Base-by-base conservation (phyloP, 2,113 vertebrate genomes). In the Ptyas mucosa region DNA sequence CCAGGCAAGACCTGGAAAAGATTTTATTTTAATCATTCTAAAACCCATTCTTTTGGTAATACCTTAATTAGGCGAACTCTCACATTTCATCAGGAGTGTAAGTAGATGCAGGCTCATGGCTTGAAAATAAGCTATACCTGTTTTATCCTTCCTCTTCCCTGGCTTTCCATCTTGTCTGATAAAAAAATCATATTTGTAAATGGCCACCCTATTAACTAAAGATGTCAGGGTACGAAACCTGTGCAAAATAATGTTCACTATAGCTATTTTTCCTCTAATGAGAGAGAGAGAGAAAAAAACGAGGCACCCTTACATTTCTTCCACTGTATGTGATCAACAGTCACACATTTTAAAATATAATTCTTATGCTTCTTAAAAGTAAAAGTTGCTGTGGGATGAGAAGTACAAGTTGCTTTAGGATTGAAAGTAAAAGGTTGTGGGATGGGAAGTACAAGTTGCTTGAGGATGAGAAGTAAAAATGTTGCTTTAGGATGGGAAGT, bases 271-370 rank as follows among this genome's bases (percentile, higher is more conserved):
- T 85, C 46, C 29, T 86, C 24, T 81, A 8, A 26, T n/a, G 87
- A 92, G 89, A 2, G 43, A 46, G 5, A 5, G 92, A 91, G 26
- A 29, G 92, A 95, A 95, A 61, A 69, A 5, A 3, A 8, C 5
- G 0, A 69, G 29, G 14, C 29, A 69, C 64, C 14, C 14, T 69
- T 69, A 34, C 55, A 88, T 91, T 96, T 92, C n/a, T 54, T 92
- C 34, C 81, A 29, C 2, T 94, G 58, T 96, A 61, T 95, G 51
- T 96, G 95, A 96, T 93, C 39, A 0, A 18, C 9, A 53, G 0
- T 23, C 85, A 57, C 92, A 93, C 86, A 64, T 89, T 97, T 97
- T 97, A 93, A 52, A 93, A 92, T 52, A 51, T 88, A 51, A 3
- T 92, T 43, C 34, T 5, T 90, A 24, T 24, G 61, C 52, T 95